Conservation (phyloP, 2,113 vertebrate species). For the Sialia sialis region DNA sequence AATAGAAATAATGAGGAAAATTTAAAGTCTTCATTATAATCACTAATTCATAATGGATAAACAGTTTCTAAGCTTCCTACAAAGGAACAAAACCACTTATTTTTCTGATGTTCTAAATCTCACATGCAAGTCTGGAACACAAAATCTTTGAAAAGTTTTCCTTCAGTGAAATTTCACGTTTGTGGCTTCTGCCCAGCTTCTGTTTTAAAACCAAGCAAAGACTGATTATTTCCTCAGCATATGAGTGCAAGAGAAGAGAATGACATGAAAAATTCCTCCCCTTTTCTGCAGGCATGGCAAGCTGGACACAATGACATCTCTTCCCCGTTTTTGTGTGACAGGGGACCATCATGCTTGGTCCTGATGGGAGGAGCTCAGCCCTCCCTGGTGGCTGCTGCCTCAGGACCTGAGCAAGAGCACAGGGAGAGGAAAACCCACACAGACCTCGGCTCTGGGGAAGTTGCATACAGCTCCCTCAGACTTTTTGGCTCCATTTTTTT, state of each 20-base stretch:
- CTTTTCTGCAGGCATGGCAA: neutral
- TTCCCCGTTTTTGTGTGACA: neutral
- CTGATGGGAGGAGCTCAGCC: neutral
- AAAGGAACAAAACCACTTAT: neutral
- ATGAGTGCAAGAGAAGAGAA: neutral
- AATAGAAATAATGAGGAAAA: neutral
- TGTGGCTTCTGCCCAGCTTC: neutral
- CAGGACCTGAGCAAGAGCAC: accelerated
- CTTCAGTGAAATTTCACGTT: neutral
- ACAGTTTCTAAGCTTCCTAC: neutral
- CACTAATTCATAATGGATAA: neutral
- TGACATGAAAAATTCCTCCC: neutral
- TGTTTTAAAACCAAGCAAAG: neutral
- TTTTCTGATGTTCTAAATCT: neutral
- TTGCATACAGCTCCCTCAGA: neutral
- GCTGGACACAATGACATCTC: neutral
- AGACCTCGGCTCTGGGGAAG: neutral
- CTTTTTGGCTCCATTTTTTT: neutral
- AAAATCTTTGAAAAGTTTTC: neutral
- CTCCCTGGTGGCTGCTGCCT: neutral
- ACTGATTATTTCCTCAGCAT: neutral
- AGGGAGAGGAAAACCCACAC: neutral
- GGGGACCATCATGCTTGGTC: accelerated
- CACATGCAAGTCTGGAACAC: neutral
- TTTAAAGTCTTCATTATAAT: neutral